phyloP scores from a whole-genome alignment of 2,113 vertebrate genomes.

The Catharus fuscescens region DNA sequence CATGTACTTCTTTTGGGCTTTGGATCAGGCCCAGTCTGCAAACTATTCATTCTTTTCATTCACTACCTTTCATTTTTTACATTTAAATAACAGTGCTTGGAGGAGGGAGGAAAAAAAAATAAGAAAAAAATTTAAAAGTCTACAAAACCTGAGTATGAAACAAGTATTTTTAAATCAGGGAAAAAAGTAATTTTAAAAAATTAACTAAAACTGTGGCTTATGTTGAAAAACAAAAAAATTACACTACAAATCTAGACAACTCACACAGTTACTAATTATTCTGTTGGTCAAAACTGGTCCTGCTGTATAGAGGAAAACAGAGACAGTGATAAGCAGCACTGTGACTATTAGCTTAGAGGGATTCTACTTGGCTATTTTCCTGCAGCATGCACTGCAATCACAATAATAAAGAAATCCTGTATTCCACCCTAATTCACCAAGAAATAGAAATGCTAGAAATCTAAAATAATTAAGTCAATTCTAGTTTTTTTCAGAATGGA shows the following conservation, averaged over 20 bases:
- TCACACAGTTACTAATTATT: not conserved
- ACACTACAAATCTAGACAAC: not conserved
- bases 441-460: slow-evolving; percentile 65
- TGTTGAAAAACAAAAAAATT: slow-evolving; percentile 10
- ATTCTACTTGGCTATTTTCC: slow-evolving; percentile 66
- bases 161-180: slow-evolving; percentile 42
- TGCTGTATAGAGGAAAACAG: slow-evolving; percentile 27
- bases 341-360: slow-evolving; percentile 59
- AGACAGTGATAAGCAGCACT: slow-evolving; percentile 43
- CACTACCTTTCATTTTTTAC: not conserved
- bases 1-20: not conserved
- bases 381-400: slow-evolving; percentile 51
- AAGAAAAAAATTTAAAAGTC: accelerated
- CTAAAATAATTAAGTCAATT: slow-evolving; percentile 57
- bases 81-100: not conserved
- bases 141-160: not conserved
- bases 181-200: not conserved
- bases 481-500: slow-evolving; percentile 57
- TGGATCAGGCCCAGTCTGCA: not conserved
- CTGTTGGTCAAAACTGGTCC: not conserved
- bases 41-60: slow-evolving; percentile 3
- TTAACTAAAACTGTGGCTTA: not conserved
- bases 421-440: slow-evolving; percentile 58
- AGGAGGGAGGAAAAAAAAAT: accelerated
- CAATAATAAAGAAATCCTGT: slow-evolving; percentile 70